Base-by-base conservation (phyloP, 2,113 vertebrate genomes). In the Scomber colias region DNA sequence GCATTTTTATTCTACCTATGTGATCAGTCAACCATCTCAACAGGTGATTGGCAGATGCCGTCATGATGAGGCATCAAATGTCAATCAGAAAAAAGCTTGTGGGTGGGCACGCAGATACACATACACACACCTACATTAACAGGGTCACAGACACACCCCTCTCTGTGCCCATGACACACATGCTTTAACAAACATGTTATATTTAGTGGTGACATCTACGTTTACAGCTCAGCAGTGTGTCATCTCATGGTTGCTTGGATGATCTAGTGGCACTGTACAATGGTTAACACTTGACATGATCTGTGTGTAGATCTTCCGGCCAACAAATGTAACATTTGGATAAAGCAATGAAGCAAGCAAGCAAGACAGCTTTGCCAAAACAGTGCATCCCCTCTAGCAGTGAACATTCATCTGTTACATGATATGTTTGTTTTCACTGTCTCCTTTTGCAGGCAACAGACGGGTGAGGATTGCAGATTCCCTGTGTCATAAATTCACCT, bases 41-140 rank as follows among this genome's bases (percentile, higher is more conserved):
- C 80, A 74, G 85, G 75, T 87, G 71, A 83, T 65, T 72, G 31
- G 62, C 70, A 62, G 31, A 63, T 74, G 79, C 50, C 1, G 59
- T 77, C 78, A 50, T 10, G n/a, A 17, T 71, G 81, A 63, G 51
- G 50, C 57, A 59, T 63, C 24, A 50, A 62, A 54, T 19, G 9
- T 54, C 11, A 4, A 61, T 48, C 54, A 27, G 55, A 71, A 27
- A 11, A 31, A 24, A 76, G 17, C 49, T 16, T 1, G 24, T 56
- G 49, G 59, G 31, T 27, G 24, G 24, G 24, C 35, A 40, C 4
- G 8, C 35, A 35, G 5, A 35, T 54, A n/a, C 9, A n/a, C 51
- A 45, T 31, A 15, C 48, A 44, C 63, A 44, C 53, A 66, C 45
- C 44, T 31, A 48, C 75, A 63, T 11, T 60, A 16, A 49, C n/a